Conservation (phyloP, 2,113 vertebrate genomes). For the Alaudala cheleensis region DNA sequence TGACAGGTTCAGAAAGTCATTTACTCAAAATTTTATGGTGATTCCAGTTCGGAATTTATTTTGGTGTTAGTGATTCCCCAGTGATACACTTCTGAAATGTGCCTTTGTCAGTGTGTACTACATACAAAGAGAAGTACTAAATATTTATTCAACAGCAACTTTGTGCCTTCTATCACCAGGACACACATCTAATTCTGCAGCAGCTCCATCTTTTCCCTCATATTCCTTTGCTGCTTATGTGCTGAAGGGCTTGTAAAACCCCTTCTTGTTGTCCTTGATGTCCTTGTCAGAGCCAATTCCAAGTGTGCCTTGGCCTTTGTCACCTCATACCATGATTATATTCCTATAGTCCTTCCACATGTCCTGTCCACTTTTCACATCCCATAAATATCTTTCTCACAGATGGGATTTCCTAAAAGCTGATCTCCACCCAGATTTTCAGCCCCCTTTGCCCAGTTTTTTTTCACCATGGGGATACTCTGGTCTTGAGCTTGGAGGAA, state of each 20-base stretch:
- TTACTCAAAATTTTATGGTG: background rate
- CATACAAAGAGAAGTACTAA: background rate
- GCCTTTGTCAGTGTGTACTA: background rate
- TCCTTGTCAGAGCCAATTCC: background rate
- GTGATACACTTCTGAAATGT: background rate
- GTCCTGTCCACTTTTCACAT: background rate
- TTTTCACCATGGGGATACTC: background rate
- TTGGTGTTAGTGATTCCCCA: background rate
- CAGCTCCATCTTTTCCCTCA: background rate
- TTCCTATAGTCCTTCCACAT: background rate
- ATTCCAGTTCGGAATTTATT: background rate
- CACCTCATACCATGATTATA: too few relatives aligned
- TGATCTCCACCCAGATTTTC: background rate
- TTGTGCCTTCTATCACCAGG: background rate
- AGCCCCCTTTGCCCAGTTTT: fast-evolving
- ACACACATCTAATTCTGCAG: background rate
- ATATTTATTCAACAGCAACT: background rate
- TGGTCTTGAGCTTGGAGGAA: background rate
- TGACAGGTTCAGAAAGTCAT: background rate
- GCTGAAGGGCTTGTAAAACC: background rate
- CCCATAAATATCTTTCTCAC: background rate
- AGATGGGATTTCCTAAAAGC: background rate
- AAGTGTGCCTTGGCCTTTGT: background rate
- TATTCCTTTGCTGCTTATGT: background rate
- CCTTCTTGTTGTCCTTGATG: background rate